phyloP scores from a whole-genome alignment of 2,888 invertebrate species.

The Pemphredon lugubris region DNA sequence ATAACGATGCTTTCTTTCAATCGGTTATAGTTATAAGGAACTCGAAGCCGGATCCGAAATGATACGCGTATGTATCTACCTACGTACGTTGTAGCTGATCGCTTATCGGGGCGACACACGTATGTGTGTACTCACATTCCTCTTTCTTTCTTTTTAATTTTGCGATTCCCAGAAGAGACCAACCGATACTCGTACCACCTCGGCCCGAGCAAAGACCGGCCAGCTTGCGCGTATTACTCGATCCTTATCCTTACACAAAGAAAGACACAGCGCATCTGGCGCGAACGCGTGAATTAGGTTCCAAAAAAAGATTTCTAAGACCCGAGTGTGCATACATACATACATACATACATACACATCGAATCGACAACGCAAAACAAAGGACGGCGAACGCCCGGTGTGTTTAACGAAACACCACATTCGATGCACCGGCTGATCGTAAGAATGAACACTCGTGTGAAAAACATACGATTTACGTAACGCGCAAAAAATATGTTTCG shows the following conservation, averaged over 20 bases:
- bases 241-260: neutral
- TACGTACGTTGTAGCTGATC: no score
- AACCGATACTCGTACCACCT: conserved; percentile 2
- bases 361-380: neutral
- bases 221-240: neutral
- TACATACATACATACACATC: no score
- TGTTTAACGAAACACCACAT: neutral
- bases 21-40: no score
- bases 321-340: no score
- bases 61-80: no score
- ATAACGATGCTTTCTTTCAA: no score
- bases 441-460: no score
- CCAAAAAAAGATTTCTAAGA: neutral
- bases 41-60: no score
- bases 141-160: conserved; percentile 12
- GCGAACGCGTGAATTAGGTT: neutral
- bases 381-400: neutral
- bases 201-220: conserved; percentile 2
- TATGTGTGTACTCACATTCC: no score
- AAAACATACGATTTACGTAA: no score
- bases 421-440: no score
- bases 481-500: no score
- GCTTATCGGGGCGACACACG: conserved; percentile 29
- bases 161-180: conserved; percentile 34
- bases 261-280: conserved; percentile 1